These are phyloP conservation scores for Clarias platycephalus DNA, from an alignment of 2,797 vertebrate genomes.

Conservation along the genomic window DNA sequence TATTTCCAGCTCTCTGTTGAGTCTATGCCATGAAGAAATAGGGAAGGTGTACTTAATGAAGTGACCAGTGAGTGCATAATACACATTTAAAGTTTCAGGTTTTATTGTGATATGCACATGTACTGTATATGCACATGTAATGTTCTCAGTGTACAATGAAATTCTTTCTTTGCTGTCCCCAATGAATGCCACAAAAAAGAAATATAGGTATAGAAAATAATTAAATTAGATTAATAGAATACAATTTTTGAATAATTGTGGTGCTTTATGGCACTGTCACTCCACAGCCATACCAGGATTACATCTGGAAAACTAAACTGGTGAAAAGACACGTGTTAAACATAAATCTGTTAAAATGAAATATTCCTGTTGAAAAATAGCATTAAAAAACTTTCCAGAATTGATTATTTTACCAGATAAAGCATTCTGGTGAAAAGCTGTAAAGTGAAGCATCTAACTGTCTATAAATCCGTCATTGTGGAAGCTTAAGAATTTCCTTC, in stretches of 20 bases:
- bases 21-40: too few species aligned
- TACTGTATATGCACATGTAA: too few species aligned
- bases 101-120: too few species aligned
- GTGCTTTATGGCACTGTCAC: slow-evolving; percentile 36
- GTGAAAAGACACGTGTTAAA: slow-evolving; percentile 14
- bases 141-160: too few species aligned
- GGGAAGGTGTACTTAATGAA: too few species aligned
- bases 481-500: not conserved
- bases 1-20: too few species aligned
- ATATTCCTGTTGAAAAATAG: slow-evolving; percentile 33
- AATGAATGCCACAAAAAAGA: too few species aligned
- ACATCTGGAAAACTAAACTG: slow-evolving; percentile 28
- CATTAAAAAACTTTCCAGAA: slow-evolving; percentile 14
- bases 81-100: too few species aligned
- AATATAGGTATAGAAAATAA: too few species aligned
- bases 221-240: too few species aligned
- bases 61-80: too few species aligned
- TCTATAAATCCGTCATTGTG: slow-evolving; percentile 23
- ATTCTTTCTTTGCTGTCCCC: too few species aligned
- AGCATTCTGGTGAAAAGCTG: slow-evolving; percentile 2
- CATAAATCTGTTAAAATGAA: slow-evolving; percentile 37
- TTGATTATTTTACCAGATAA: slow-evolving; percentile 1
- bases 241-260: not conserved
- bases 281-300: slow-evolving; percentile 2
- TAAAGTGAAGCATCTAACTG: slow-evolving; percentile 23